phyloP scores from a whole-genome alignment of 2,113 vertebrate species.

The Sinocyclocheilus grahami region DNA sequence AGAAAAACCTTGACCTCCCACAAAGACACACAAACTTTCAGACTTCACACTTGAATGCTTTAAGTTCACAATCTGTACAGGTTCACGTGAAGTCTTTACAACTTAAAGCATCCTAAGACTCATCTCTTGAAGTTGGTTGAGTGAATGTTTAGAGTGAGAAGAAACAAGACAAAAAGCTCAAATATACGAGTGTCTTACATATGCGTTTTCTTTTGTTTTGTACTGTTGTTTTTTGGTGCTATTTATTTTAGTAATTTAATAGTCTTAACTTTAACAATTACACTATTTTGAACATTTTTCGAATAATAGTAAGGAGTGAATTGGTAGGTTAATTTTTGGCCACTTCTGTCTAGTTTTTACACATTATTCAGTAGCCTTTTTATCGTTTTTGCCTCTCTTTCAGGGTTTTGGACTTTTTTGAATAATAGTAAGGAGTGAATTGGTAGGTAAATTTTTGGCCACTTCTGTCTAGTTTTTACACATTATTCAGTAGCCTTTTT shows the following conservation, averaged over 20 bases:
- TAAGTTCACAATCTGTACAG: too few species aligned
- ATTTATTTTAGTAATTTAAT: background rate
- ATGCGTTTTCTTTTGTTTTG: background rate
- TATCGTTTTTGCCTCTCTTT: conserved; percentile 19
- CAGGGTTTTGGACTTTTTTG: conserved; percentile 77
- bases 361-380: background rate
- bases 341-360: background rate
- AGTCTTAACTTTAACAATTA: background rate
- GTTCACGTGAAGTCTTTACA: background rate
- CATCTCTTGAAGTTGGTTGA: background rate
- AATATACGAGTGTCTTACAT: too few species aligned
- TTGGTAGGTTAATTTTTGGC: background rate
- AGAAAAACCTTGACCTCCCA: background rate
- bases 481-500: background rate
- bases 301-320: background rate
- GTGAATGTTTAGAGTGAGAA: background rate
- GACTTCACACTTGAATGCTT: too few species aligned
- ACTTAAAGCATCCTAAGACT: background rate
- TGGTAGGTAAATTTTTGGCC: background rate
- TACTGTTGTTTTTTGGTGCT: background rate
- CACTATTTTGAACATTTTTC: background rate
- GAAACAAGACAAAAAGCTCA: background rate
- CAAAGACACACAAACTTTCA: background rate
- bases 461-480: background rate
- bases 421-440: background rate